Evolutionary conservation across 2,888 invertebrate genomes (phyloP), one percentile per base, ranked within the genome.

Genomic region (Andrena chrysosceles): DNA sequence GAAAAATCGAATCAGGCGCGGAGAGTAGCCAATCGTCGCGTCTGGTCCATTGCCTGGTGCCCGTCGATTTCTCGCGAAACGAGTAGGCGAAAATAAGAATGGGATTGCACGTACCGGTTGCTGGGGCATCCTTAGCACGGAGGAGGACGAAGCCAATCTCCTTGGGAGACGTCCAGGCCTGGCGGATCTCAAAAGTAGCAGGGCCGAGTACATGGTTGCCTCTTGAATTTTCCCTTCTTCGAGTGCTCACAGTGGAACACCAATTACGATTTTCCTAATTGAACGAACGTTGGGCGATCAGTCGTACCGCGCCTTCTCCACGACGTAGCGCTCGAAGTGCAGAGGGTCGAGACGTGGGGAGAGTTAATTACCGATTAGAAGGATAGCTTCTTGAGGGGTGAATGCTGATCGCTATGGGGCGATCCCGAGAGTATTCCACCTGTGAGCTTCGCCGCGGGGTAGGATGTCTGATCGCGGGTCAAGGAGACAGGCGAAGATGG

Each of bases 91-190:
- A 42, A 69, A 56, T 29, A 54, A 70, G 42, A 66, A 26, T 1
- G 60, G 70, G 69, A 35, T 67, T 59, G n/a, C 20, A 93, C 94
- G 87, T 93, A 94, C 94, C 80, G 91, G 88, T 82, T 92, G 93
- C 82, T 92, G 92, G 10, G 94, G 92, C 35, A 93, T 79, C 93
- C 93, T 93, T 66, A 93, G 83, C 62, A 92, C 92, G 16, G 91
- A 89, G 2, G 92, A 91, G 66, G 93, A 94, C 67, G 93, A 94
- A 42, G 85, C 86, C 75, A 87, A 80, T 77, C 87, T 87, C 33
- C 76, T 70, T 64, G 80, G 52, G 35, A 69, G 81, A 26, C 74
- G 77, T 62, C 81, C 86, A 66, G 89, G 77, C 42, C 77, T 84
- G 67, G 84, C 79, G 70, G 89, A 89, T 77, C 87, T 90, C 71